A percentile compares a stretch with the other conserved stretches of the same genome.
These are phyloP conservation scores for Eremobia ochroleuca DNA, from an alignment of 2,888 invertebrate species.

Conservation along the genomic window DNA sequence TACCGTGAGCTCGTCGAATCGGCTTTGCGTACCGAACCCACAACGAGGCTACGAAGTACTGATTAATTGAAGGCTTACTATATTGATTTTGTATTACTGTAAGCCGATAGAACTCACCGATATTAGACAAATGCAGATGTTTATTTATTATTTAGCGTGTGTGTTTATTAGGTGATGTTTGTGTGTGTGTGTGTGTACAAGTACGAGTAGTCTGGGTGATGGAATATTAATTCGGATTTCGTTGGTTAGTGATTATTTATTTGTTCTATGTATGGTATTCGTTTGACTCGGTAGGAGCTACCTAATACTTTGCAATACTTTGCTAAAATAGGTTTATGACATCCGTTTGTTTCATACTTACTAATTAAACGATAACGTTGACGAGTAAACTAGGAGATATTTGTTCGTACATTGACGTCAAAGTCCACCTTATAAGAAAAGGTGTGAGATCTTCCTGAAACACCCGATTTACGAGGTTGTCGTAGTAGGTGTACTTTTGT, in stretches of 20 bases:
- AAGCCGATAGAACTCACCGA: conserved; percentile 81
- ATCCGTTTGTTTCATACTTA: background rate
- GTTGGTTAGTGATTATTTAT: conserved; percentile 1
- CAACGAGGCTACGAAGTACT: conserved; percentile 61
- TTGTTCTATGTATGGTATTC: background rate
- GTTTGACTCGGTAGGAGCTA: background rate
- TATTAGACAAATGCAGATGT: conserved; percentile 80
- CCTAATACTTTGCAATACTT: background rate
- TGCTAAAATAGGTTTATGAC: background rate
- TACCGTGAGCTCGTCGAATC: conserved; percentile 73
- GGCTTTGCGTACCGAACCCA: conserved; percentile 73
- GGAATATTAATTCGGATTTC: conserved; percentile 48
- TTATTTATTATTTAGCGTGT: conserved; percentile 81
- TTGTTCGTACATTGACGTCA: background rate
- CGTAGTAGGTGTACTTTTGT: background rate
- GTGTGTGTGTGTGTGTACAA: conserved; percentile 65
- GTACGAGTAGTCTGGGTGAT: conserved; percentile 50
- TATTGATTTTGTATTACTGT: conserved; percentile 89
- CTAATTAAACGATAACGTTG: background rate
- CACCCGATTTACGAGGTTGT: background rate
- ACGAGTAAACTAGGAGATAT: background rate
- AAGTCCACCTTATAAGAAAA: background rate
- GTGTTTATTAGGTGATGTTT: conserved; percentile 37
- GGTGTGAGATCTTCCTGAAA: background rate
- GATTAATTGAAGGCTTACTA: conserved; percentile 86